Percentiles rank a stretch among this genome's conserved stretches.
Conservation (phyloP, 2,113 vertebrate species). For the Tetraodon nigroviridis region DNA sequence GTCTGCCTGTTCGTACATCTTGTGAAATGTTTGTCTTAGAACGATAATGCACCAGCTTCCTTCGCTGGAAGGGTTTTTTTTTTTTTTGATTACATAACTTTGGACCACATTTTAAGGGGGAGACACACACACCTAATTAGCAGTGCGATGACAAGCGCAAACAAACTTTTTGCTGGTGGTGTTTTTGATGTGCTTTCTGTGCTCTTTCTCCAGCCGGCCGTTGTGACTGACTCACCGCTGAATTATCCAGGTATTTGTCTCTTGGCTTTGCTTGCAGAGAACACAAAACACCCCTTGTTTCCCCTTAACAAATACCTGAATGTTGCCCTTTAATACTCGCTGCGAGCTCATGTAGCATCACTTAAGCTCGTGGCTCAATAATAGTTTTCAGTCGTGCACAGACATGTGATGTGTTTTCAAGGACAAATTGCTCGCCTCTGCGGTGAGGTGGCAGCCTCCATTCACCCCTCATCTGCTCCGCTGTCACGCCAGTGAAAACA, state of each 20-base stretch:
- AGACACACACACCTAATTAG: slow-evolving; percentile 23
- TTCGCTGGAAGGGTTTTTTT: slow-evolving; percentile 46
- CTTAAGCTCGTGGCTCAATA: slow-evolving; percentile 12
- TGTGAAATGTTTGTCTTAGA: slow-evolving; percentile 54
- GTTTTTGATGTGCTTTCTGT: slow-evolving; percentile 30
- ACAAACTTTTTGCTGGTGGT: slow-evolving; percentile 11
- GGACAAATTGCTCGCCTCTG: slow-evolving; percentile 30
- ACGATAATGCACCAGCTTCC: slow-evolving; percentile 38
- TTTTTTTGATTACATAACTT: slow-evolving; percentile 51
- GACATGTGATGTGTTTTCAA: slow-evolving; percentile 33
- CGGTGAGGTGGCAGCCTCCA: slow-evolving; percentile 24
- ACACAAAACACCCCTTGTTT: slow-evolving; percentile 8
- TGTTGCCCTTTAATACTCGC: slow-evolving; percentile 11
- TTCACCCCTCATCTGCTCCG: slow-evolving; percentile 5
- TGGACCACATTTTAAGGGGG: slow-evolving; percentile 44
- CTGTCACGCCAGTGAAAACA: slow-evolving; percentile 55
- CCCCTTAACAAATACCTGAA: not conserved
- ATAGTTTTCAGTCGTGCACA: slow-evolving; percentile 23
- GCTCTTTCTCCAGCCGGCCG: slow-evolving; percentile 57
- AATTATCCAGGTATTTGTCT: slow-evolving; percentile 63
- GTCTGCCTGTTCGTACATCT: slow-evolving; percentile 26
- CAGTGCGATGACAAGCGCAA: slow-evolving; percentile 8
- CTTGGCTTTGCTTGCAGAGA: slow-evolving; percentile 4
- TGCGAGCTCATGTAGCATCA: slow-evolving; percentile 20
- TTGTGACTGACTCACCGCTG: slow-evolving; percentile 63